Evolutionary conservation across 1,140 invertebrate genomes (phyloP), one percentile per base, ranked within the genome.

Genomic region (Diorhabda carinulata): DNA sequence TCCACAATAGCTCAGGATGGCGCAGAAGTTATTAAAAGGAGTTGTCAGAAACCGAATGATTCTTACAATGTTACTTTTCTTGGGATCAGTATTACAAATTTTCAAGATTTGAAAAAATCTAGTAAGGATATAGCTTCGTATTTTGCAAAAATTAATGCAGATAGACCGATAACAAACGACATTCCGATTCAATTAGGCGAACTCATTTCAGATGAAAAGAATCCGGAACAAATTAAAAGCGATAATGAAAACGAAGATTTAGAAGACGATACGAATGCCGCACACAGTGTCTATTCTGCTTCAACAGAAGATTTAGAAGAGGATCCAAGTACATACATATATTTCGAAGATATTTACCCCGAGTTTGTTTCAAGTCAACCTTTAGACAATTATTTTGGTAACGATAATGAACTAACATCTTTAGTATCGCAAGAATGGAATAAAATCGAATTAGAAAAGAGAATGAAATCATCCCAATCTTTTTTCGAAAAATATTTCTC

Each of bases 81-180:
- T 5, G 90, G 91, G 4, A 82, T 95, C 3, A 91, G 90, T 72
- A 91, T 90, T 25, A 87, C 89, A 2, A 95, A 95, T 81, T 95
- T 95, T 83, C 84, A 89, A 75, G 84, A 89, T 71, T 79, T 78
- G 58, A 87, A 86, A 72, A 87, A 87, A 73, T 57, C 10, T 60
- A 45, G 40, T 45, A 25, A 5, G 69, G 86, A 83, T 76, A 89
- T 90, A 68, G 77, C 80, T 40, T 86, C 87, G 73, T 90, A 86
- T 77, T 90, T 90, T 73, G 83, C 81, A 79, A 74, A 72, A 41
- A 61, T 68, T 25, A 25, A 25, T 25, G 25, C 25, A 25, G 25
- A 25, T 25, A 8, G 6, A 6, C 6, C 47, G 47, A 56, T 25
- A 41, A 47, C 25, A 64, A 57, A 7, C 9, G 5, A 10, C 59